These are phyloP conservation scores for Pelobates fuscus DNA, from an alignment of 2,113 vertebrate species.

Conservation along the genomic window DNA sequence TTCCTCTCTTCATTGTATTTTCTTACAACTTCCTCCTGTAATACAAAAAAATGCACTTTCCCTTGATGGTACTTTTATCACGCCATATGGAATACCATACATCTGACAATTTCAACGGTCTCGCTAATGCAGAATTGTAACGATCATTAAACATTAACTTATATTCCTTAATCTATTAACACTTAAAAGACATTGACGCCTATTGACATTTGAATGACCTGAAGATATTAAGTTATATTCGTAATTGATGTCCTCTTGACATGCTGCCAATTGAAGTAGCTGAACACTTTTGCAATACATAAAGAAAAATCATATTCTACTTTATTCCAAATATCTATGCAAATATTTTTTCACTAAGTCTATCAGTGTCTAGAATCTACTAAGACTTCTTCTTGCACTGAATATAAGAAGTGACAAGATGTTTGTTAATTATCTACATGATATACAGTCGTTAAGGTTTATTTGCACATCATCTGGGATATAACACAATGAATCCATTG, in stretches of 20 bases:
- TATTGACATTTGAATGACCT: conserved; percentile 37
- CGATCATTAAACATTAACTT: conserved; percentile 35
- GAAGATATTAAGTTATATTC: conserved; percentile 27
- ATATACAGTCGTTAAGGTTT: too few species aligned
- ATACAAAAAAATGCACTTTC: conserved; percentile 7
- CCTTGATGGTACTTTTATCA: too few species aligned
- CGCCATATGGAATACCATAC: neutral
- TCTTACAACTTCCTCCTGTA: neutral
- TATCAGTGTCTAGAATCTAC: too few species aligned
- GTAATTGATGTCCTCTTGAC: conserved; percentile 14
- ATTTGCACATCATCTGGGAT: too few species aligned
- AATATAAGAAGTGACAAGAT: too few species aligned
- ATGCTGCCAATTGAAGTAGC: conserved; percentile 18
- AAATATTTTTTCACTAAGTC: too few species aligned
- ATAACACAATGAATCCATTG: too few species aligned
- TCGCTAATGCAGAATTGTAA: conserved; percentile 18
- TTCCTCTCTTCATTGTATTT: neutral
- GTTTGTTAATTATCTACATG: too few species aligned
- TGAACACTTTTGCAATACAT: neutral
- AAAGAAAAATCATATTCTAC: too few species aligned
- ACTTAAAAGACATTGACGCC: conserved; percentile 29
- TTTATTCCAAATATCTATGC: too few species aligned
- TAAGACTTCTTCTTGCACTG: too few species aligned
- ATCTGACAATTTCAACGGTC: conserved; percentile 13
- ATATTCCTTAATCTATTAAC: conserved; percentile 32